Evolutionary conservation across 2,888 invertebrate genomes (phyloP), one percentile per base, ranked within the genome.

Genomic region (Cistogaster globosa): DNA sequence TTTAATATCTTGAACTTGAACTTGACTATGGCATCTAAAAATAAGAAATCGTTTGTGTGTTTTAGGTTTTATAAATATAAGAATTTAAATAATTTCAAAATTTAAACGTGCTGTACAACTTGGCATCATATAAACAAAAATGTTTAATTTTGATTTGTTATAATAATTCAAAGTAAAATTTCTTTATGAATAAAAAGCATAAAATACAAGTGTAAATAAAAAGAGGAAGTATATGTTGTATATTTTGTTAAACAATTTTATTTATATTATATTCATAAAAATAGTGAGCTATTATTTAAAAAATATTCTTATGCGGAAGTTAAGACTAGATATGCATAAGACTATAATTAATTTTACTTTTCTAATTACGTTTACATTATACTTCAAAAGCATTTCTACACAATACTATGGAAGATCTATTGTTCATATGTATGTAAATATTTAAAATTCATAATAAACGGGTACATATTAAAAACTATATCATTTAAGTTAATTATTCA

Each of bases 1-100:
- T 86, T 86, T 58, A 80, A 83, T 85, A 62, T 89, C 89, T 78
- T 90, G 91, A 91, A 91, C 91, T 91, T 91, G 91, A 91, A 90
- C 91, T 91, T 91, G 91, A 80, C 84, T 58, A 72, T 53, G 69
- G 63, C 57, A 71, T 51, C 20, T 51, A 48, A 57, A 36, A 42
- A 20, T 45, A 72, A 55, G 26, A 67, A 36, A 20, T 20, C 12
- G 45, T 62, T 26, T 63, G 32, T 53, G 18, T 65, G 8, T 18
- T 53, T 57, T 80, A 51, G 72, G 62, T 62, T 67, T 77, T 63
- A 48, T 51, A 58, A 69, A 20, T 62, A 74, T 69, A 68, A 76
- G 42, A 84, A 80, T 79, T 78, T 38, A 65, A 85, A 82, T 51
- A 75, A 79, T 82, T 78, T 75, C 7, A 32, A 78, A 85, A 71